Base-by-base conservation (phyloP, 2,797 vertebrate genomes). In the Moxostoma hubbsi region DNA sequence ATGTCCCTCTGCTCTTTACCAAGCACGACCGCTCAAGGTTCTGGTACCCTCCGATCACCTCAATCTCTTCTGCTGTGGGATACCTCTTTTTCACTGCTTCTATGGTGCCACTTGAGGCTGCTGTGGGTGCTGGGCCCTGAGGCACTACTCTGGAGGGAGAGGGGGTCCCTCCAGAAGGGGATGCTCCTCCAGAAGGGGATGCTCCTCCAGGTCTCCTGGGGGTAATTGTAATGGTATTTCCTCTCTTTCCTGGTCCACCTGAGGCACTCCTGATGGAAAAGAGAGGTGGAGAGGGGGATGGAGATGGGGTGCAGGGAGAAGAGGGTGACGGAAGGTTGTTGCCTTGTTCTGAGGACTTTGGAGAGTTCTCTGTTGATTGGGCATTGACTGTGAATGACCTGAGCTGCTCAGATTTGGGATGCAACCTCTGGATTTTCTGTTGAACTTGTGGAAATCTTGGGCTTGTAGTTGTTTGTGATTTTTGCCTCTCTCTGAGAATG, bases 1-100 rank as follows among this genome's bases (percentile, higher is more conserved):
- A 88, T 7, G 90, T 91, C 1, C 85, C 89, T 89, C 88, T 93
- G 13, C 87, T 93, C 88, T 95, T 97, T 67, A 91, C 88, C 79
- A 98, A 89, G 84, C 97, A 98, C 43, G 96, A 98, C 82, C 89
- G 95, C 74, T 94, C 92, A 69, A 97, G 92, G 49, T 89, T 93
- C 87, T 94, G 93, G 89, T 97, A 98, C 64, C 96, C 97, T 18
- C 97, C 96, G 5, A 98, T 96, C 82, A 98, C 97, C 89, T 93
- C 88, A 43, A 98, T 98, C 88, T 98, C 95, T 77, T 98, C 95
- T 0, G 85, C 96, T 0, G 94, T 94, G n/a, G 96, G 96, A 86
- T 94, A 97, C 69, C 94, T 94, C 85, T 96, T 97, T 89, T 94
- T 97, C 8, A 0, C 71, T 0, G 82, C 79, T 1, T 90, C 88